phyloP scores from a whole-genome alignment of 2,113 vertebrate species.

The Colossoma macropomum region DNA sequence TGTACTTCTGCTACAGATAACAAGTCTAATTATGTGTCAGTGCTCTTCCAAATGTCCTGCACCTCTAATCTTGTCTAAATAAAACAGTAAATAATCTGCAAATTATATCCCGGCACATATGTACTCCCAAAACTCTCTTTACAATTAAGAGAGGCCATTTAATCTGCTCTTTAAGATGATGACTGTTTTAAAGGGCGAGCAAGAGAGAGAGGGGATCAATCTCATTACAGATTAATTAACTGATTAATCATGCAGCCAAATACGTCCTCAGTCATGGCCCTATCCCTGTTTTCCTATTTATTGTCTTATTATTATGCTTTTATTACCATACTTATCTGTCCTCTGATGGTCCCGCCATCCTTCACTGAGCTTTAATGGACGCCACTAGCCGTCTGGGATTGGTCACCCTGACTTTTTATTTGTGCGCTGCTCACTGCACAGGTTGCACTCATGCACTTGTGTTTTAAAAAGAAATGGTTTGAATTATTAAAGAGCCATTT shows the following conservation, averaged over 20 bases:
- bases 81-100: background rate
- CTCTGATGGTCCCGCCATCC: constrained; percentile 44
- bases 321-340: constrained; percentile 55
- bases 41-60: background rate
- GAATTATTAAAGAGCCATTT: background rate
- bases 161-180: constrained; percentile 42
- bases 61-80: background rate
- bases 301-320: constrained; percentile 36
- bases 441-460: background rate
- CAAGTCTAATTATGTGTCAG: background rate
- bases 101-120: background rate
- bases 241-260: constrained; percentile 48
- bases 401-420: constrained; percentile 18
- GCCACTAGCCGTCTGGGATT: background rate
- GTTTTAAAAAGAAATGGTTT: constrained; percentile 2
- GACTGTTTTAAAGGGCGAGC: constrained; percentile 56
- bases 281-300: constrained; percentile 10
- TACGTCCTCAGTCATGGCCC: constrained; percentile 47
- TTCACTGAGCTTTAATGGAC: constrained; percentile 36
- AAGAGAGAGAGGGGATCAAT: constrained; percentile 60
- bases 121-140: background rate
- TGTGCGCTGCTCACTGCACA: background rate
- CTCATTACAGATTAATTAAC: constrained; percentile 62
- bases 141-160: constrained; percentile 63
- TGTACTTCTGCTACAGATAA: background rate